A percentile compares a stretch with the other conserved stretches of the same genome.
phyloP scores from a whole-genome alignment of 2,888 invertebrate species.

The Gryllus longicercus region DNA sequence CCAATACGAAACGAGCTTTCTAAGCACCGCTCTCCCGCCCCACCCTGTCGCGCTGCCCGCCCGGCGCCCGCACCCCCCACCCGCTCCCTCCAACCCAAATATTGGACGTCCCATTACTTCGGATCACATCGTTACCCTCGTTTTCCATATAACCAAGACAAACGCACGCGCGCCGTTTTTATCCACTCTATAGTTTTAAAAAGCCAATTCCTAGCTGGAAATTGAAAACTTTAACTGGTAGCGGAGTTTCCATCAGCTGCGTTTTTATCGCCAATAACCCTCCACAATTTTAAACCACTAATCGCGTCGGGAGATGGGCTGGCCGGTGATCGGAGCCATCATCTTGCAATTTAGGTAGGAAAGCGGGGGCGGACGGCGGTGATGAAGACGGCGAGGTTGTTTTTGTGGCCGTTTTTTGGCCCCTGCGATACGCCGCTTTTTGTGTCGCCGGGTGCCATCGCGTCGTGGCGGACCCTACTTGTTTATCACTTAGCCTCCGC shows the following conservation, averaged over 20 bases:
- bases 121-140: background rate
- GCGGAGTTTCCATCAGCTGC: background rate
- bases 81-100: background rate
- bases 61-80: no score
- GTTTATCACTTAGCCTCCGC: no score
- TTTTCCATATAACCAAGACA: background rate
- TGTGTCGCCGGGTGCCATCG: no score
- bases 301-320: background rate
- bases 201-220: conserved; percentile 10
- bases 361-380: no score
- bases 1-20: no score
- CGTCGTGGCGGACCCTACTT: no score
- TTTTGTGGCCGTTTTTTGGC: no score
- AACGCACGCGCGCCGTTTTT: background rate
- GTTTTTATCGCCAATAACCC: conserved; percentile 17
- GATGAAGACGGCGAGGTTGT: no score
- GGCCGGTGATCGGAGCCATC: background rate
- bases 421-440: no score
- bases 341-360: background rate
- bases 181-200: conserved; percentile 17
- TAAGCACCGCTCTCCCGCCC: no score
- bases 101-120: conserved; percentile 11
- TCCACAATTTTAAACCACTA: background rate
- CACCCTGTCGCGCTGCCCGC: no score
- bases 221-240: conserved; percentile 9